Conservation (phyloP, 2,888 invertebrate genomes). For the Spialia ferax region DNA sequence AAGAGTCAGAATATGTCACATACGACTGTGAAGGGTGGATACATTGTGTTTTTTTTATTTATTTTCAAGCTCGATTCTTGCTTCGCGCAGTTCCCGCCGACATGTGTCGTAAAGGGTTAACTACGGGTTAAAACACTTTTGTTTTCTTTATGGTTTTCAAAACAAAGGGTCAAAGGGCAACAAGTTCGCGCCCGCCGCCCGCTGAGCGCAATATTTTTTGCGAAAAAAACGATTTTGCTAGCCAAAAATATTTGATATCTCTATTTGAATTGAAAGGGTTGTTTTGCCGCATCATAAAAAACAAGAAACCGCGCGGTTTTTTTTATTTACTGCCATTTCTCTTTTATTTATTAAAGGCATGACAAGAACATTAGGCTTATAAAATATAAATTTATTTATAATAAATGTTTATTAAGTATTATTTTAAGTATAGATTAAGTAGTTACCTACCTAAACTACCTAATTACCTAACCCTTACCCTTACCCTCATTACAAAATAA, state of each 20-base stretch:
- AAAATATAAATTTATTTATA: no score
- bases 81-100: constrained; percentile 60
- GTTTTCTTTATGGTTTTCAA: constrained; percentile 74
- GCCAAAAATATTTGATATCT: constrained; percentile 64
- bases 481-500: no score
- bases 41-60: constrained; percentile 47
- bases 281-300: background rate
- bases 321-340: background rate
- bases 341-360: no score
- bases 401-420: no score
- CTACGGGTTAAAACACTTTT: constrained; percentile 71
- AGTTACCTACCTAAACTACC: no score
- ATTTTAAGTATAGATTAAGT: no score
- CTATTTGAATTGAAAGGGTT: constrained; percentile 44
- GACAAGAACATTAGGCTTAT: no score
- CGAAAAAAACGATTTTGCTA: constrained; percentile 64
- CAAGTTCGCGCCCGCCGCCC: constrained; percentile 75
- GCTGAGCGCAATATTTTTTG: constrained; percentile 64
- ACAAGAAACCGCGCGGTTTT: background rate
- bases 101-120: constrained; percentile 78
- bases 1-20: constrained; percentile 39
- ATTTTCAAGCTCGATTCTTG: constrained; percentile 46
- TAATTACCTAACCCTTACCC: no score
- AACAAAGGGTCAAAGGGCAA: constrained; percentile 75
- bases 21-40: constrained; percentile 33